Evolutionary conservation across 1,140 invertebrate genomes (phyloP).

Genomic region (Acromyrmex heyeri): DNA sequence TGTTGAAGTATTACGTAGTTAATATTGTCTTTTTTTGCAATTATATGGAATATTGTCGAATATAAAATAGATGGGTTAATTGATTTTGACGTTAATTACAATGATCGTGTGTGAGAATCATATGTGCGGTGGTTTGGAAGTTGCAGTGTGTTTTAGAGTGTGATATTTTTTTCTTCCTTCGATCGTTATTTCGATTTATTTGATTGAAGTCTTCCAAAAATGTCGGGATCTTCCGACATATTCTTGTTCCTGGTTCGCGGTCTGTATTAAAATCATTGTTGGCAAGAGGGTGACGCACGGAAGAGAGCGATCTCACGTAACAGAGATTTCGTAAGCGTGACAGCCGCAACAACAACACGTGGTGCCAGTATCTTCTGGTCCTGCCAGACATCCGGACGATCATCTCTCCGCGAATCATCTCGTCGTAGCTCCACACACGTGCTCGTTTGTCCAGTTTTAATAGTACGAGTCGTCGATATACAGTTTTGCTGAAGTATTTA

Average conservation of each 20-base stretch:
- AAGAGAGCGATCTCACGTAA: slow-evolving; percentile 68
- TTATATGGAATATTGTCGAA: background rate
- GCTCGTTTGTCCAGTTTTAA: slow-evolving; percentile 23
- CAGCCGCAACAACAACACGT: slow-evolving; percentile 68
- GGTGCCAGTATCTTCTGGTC: slow-evolving; percentile 69
- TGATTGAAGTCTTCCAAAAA: background rate
- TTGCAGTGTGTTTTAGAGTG: background rate
- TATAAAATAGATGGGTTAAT: background rate
- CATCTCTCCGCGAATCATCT: slow-evolving; percentile 42
- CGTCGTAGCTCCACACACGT: slow-evolving; percentile 13
- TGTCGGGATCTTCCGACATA: background rate
- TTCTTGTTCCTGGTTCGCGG: background rate
- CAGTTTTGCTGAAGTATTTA: too few relatives aligned
- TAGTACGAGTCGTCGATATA: background rate
- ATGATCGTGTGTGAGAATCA: background rate
- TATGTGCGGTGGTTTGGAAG: background rate
- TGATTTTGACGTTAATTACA: background rate
- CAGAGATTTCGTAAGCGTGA: slow-evolving; percentile 60
- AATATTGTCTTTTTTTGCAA: background rate
- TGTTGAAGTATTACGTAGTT: background rate
- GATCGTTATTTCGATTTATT: background rate
- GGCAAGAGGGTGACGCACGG: background rate
- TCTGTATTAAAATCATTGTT: slow-evolving; percentile 11
- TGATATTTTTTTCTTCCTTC: background rate
- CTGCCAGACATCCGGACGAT: slow-evolving; percentile 60